Evolutionary conservation across 2,888 invertebrate species (phyloP).

Genomic region (Alentia gelatinosa): DNA sequence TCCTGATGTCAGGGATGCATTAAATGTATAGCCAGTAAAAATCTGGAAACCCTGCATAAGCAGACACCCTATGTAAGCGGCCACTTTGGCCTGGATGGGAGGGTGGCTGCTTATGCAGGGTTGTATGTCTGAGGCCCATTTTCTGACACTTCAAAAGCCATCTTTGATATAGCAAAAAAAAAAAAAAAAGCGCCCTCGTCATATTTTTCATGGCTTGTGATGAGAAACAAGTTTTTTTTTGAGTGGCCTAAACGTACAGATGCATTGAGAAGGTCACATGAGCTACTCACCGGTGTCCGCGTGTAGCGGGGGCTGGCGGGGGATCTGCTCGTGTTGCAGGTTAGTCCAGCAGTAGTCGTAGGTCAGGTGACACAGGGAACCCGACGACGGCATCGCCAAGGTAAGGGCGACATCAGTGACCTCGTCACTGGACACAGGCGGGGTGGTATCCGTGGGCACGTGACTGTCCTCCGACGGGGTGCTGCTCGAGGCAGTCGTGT

Average conservation of each 20-base stretch:
- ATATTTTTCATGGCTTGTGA: no score
- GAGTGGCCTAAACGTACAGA: background rate
- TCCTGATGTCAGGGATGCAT: no score
- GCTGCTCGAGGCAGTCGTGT: background rate
- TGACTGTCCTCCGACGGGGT: background rate
- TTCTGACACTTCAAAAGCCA: no score
- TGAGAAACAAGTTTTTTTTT: no score
- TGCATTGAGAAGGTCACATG: background rate
- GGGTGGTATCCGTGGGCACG: background rate
- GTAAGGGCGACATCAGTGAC: background rate
- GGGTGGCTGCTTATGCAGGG: no score
- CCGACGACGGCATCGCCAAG: background rate
- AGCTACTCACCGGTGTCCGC: conserved; percentile 7
- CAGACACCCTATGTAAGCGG: no score
- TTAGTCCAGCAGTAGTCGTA: conserved; percentile 51
- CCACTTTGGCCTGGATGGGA: no score
- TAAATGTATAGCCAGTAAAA: no score
- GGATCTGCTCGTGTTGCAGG: background rate
- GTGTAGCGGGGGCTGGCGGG: background rate
- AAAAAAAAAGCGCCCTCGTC: no score
- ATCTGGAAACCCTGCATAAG: no score
- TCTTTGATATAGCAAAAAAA: no score
- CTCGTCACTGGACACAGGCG: background rate
- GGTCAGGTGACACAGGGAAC: background rate
- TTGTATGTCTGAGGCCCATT: no score